Conservation (phyloP, 1,140 invertebrate species). For the Ips typographus region DNA sequence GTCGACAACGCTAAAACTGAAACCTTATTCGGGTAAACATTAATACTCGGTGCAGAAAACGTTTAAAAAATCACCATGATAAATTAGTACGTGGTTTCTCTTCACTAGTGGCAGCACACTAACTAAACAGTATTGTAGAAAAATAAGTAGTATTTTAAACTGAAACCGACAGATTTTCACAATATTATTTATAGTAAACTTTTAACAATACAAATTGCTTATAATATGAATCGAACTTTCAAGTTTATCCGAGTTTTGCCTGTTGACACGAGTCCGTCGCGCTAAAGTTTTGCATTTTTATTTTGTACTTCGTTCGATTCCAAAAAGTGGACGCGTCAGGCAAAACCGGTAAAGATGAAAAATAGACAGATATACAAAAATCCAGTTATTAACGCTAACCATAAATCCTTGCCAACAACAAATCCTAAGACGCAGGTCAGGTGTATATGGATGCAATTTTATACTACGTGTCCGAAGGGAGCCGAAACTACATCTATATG, state of each 20-base stretch:
- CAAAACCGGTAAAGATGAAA: background rate
- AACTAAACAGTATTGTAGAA: conserved; percentile 21
- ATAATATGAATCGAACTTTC: conserved; percentile 11
- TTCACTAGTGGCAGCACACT: conserved; percentile 11
- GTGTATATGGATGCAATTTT: conserved; percentile 13
- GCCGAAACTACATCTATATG: conserved; percentile 4
- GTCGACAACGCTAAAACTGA: conserved; percentile 5
- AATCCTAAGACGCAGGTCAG: conserved; percentile 30
- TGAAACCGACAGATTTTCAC: background rate
- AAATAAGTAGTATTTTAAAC: conserved; percentile 19
- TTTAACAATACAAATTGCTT: conserved; percentile 30
- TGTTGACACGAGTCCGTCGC: no score
- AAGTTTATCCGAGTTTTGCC: background rate
- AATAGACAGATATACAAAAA: conserved; percentile 31
- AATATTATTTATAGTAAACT: conserved; percentile 18
- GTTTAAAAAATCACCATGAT: conserved; percentile 6
- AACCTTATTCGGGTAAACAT: conserved; percentile 8
- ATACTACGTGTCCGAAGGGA: conserved; percentile 10
- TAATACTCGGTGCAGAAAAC: conserved; percentile 9
- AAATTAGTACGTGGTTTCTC: background rate
- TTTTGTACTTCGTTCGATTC: background rate
- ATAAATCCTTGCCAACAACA: conserved; percentile 23
- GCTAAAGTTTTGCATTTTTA: no score
- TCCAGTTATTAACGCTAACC: conserved; percentile 22
- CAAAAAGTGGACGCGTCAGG: background rate